Evolutionary conservation across 1,140 invertebrate species (phyloP).

Genomic region (Temnothorax curvispinosus): DNA sequence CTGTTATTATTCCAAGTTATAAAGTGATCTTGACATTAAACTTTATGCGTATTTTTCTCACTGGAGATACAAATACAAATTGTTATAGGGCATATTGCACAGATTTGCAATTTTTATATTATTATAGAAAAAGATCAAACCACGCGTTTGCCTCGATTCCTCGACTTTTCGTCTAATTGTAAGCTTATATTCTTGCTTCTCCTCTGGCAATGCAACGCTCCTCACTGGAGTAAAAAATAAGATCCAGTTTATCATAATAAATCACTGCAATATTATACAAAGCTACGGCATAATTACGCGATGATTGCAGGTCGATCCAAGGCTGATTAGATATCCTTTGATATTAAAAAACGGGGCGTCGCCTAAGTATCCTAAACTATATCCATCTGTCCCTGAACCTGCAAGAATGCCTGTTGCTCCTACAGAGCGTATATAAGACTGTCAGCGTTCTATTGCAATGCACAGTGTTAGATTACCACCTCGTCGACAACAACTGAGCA

Average conservation of each 20-base stretch:
- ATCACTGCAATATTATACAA: slow-evolving; percentile 34
- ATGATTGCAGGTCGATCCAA: neutral
- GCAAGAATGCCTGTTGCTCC: slow-evolving; percentile 79
- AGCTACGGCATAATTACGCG: neutral
- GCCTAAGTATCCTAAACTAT: slow-evolving; percentile 70
- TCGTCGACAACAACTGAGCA: slow-evolving; percentile 69
- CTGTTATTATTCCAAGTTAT: neutral
- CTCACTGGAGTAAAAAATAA: neutral
- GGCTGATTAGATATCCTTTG: slow-evolving; percentile 1
- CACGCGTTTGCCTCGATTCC: neutral
- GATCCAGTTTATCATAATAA: slow-evolving; percentile 17
- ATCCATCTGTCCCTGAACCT: slow-evolving; percentile 79
- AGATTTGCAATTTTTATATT: neutral
- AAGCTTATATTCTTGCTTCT: neutral
- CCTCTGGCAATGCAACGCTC: neutral
- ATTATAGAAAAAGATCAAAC: neutral
- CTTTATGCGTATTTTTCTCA: neutral
- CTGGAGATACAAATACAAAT: neutral
- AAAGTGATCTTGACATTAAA: neutral
- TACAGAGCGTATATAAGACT: slow-evolving; percentile 81
- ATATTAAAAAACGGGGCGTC: slow-evolving; percentile 39
- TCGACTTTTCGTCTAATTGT: neutral
- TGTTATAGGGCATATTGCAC: neutral
- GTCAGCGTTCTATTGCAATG: slow-evolving; percentile 79
- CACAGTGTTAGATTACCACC: slow-evolving; percentile 80